A percentile compares a stretch with the other conserved stretches of the same genome.
Conservation (phyloP, 92 coral and sea anemone species). For the Palythoa grandiflora region DNA sequence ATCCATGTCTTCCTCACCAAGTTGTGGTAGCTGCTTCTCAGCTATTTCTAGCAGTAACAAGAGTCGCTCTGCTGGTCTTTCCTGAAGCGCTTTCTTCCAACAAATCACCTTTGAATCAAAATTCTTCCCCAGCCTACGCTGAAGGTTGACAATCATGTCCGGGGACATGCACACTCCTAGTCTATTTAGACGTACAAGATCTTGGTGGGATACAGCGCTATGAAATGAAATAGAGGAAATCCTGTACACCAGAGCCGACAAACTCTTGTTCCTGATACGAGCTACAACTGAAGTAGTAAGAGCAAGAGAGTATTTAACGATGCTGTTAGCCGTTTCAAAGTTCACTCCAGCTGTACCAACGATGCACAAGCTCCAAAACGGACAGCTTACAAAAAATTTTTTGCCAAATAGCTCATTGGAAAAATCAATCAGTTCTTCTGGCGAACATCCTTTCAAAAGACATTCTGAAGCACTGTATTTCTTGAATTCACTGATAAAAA, state of each 20-base stretch:
- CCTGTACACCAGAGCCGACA: conserved; percentile 63
- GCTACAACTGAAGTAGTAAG: conserved; percentile 66
- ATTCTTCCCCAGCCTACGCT: conserved; percentile 57
- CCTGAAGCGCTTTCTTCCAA: conserved; percentile 65
- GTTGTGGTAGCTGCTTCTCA: too few relatives aligned
- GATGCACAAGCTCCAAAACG: conserved; percentile 60
- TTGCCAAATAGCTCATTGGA: conserved; percentile 61
- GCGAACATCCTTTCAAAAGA: conserved; percentile 57
- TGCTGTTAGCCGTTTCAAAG: conserved; percentile 10
- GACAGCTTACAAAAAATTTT: conserved; percentile 61
- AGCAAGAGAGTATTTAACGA: conserved; percentile 48
- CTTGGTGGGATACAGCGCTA: conserved; percentile 64
- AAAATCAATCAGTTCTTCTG: too few relatives aligned
- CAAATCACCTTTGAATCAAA: conserved; percentile 47
- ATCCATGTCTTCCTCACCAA: too few relatives aligned
- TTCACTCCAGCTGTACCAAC: conserved; percentile 62
- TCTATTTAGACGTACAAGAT: too few relatives aligned
- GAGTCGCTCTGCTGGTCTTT: conserved; percentile 51
- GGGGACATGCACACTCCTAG: conserved; percentile 78
- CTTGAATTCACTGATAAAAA: conserved; percentile 46
- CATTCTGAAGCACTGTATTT: too few relatives aligned
- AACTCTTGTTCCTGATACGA: conserved; percentile 54
- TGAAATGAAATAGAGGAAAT: conserved; percentile 69
- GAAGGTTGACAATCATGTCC: conserved; percentile 35
- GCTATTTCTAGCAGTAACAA: too few relatives aligned